These are phyloP conservation scores for Dastarcus helophoroides DNA, from an alignment of 2,888 invertebrate genomes.

Conservation along the genomic window DNA sequence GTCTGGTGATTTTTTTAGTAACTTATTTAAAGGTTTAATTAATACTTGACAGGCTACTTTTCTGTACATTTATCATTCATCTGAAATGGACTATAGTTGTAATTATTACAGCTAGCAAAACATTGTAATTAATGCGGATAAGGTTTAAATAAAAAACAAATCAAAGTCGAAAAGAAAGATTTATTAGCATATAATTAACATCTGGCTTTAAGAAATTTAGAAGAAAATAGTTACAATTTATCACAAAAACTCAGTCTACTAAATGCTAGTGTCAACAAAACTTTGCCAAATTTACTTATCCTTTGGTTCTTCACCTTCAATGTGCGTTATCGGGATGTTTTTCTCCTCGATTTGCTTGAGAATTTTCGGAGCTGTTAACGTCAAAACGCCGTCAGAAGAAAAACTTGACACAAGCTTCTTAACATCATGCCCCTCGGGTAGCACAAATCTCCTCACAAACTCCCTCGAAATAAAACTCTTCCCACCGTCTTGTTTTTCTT, in stretches of 20 bases:
- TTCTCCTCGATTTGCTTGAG: conserved; percentile 11
- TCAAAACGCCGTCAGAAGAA: conserved; percentile 65
- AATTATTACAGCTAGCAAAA: no score
- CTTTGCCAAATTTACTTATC: neutral
- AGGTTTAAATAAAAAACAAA: no score
- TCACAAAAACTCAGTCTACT: neutral
- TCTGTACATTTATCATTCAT: no score
- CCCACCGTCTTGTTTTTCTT: conserved; percentile 62
- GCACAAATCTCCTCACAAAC: conserved; percentile 60
- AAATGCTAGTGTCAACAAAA: neutral
- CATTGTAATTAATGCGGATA: no score
- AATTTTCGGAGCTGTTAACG: conserved; percentile 51
- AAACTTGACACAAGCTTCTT: conserved; percentile 61
- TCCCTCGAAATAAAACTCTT: conserved; percentile 66
- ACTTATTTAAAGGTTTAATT: no score
- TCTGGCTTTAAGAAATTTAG: no score
- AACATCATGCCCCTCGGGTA: conserved; percentile 67
- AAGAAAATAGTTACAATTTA: neutral
- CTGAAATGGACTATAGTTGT: no score
- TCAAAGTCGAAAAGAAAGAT: no score
- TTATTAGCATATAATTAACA: no score
- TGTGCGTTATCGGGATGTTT: conserved; percentile 17
- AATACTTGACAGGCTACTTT: no score
- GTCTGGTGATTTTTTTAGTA: no score
- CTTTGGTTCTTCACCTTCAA: neutral